phyloP scores from a whole-genome alignment of 2,113 vertebrate genomes.

The Phrynosoma blainvillii region DNA sequence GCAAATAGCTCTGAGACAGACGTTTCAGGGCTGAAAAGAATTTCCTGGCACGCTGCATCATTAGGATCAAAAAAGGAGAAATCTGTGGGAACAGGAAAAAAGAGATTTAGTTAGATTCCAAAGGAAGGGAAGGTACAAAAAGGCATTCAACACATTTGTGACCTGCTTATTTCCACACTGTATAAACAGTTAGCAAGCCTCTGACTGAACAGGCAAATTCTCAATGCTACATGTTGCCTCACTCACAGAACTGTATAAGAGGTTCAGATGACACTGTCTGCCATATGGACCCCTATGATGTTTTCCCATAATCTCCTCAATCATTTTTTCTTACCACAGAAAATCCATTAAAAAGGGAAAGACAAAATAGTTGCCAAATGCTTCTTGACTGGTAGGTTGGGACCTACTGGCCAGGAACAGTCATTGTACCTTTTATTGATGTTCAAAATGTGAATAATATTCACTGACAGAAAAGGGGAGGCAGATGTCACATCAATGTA shows the following conservation, averaged over 20 bases:
- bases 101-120: background rate
- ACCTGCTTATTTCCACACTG: background rate
- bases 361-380: background rate
- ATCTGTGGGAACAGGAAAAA: conserved; percentile 74
- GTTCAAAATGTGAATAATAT: background rate
- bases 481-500: no score
- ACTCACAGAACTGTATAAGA: background rate
- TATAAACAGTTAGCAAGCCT: background rate
- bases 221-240: background rate
- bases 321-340: background rate
- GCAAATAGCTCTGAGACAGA: conserved; percentile 95
- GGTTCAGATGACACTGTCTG: background rate
- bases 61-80: conserved; percentile 98
- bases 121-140: no score
- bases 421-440: background rate
- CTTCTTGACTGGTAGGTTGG: background rate
- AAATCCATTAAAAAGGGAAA: background rate
- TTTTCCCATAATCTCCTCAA: background rate
- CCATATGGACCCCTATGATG: background rate
- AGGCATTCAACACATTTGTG: background rate
- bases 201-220: background rate
- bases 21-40: conserved; percentile 89
- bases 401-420: background rate
- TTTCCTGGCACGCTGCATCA: conserved; percentile 90
- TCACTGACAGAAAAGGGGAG: background rate